A percentile compares a stretch with the other conserved stretches of the same genome.
Evolutionary conservation across 2,113 vertebrate genomes (phyloP).

Genomic region (Myxocyprinus asiaticus): DNA sequence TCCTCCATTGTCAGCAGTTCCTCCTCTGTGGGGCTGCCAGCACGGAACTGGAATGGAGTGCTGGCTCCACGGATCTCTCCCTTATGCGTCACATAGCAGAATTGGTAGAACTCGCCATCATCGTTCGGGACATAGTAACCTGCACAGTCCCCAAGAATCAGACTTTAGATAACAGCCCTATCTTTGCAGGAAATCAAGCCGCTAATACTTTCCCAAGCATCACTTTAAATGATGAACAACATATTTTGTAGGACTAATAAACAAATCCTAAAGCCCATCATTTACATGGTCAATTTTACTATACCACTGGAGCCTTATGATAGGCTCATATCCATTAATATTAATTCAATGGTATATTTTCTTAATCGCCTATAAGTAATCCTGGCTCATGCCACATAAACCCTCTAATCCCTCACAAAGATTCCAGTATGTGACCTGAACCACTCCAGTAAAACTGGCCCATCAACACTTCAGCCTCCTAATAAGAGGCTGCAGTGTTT

Average conservation of each 20-base stretch:
- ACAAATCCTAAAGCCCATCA: too few species aligned
- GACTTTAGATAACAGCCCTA: neutral
- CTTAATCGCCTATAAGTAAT: too few species aligned
- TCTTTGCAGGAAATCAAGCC: too few species aligned
- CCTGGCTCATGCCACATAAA: neutral
- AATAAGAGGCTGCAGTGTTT: slow-evolving; percentile 51
- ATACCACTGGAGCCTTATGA: too few species aligned
- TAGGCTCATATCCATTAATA: too few species aligned
- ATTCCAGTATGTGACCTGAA: neutral
- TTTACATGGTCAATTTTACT: too few species aligned
- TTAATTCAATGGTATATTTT: too few species aligned
- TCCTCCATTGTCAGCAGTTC: slow-evolving; percentile 96
- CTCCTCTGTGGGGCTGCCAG: slow-evolving; percentile 86
- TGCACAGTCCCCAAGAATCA: slow-evolving; percentile 57
- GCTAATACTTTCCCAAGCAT: too few species aligned
- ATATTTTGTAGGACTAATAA: too few species aligned
- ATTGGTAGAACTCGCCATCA: slow-evolving; percentile 98
- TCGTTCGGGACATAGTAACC: slow-evolving; percentile 97
- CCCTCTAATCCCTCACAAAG: slow-evolving; percentile 25
- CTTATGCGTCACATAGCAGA: slow-evolving; percentile 97
- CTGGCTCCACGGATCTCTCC: slow-evolving; percentile 98
- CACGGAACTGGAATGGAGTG: slow-evolving; percentile 96
- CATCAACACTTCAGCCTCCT: slow-evolving; percentile 40
- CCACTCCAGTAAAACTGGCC: slow-evolving; percentile 27
- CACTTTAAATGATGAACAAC: too few species aligned